Conservation (phyloP, 2,797 vertebrate species). For the Myotis planiceps region DNA sequence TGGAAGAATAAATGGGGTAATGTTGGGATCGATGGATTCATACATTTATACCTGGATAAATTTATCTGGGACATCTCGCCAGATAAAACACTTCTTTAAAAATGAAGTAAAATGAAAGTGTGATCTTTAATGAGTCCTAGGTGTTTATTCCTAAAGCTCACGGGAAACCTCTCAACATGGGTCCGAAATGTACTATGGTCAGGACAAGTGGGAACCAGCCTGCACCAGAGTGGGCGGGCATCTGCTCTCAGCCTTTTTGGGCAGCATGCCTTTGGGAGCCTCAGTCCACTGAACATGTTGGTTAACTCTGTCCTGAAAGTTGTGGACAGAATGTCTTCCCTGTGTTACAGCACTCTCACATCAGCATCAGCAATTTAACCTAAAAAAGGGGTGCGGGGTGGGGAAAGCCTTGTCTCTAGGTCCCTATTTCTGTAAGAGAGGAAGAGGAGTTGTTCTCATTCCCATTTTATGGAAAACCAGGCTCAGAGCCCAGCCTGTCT, state of each 20-base stretch:
- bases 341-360: not conserved
- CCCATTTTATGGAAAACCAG: not conserved
- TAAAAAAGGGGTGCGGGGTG: not conserved
- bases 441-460: not conserved
- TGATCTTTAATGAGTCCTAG: not conserved
- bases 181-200: not conserved
- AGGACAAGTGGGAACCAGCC: not conserved
- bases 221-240: not conserved
- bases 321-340: not conserved
- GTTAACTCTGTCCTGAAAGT: not conserved
- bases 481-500: not conserved
- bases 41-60: not conserved
- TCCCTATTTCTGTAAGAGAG: not conserved
- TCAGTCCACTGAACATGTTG: not conserved
- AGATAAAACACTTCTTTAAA: conserved; percentile 46
- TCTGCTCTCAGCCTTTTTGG: not conserved
- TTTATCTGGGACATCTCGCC: not conserved
- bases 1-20: not conserved
- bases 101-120: not conserved
- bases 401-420: not conserved
- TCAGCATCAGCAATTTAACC: not conserved
- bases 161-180: not conserved
- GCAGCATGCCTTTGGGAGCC: not conserved
- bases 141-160: not conserved
- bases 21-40: not conserved